phyloP scores from a whole-genome alignment of 2,888 invertebrate species.

The Drosophila parthenogenetica region DNA sequence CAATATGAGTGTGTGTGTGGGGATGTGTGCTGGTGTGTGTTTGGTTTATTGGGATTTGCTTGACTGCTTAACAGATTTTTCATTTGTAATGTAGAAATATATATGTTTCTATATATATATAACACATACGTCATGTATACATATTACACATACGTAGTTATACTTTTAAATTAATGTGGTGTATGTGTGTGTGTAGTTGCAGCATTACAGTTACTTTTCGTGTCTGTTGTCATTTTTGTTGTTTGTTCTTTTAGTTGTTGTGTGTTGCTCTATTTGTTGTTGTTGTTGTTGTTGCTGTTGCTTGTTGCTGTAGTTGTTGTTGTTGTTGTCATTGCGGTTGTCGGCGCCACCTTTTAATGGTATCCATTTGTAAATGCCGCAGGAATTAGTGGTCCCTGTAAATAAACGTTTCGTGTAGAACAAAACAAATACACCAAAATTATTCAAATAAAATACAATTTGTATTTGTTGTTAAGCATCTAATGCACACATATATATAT shows the following conservation, averaged over 20 bases:
- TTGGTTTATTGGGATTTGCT: constrained; percentile 64
- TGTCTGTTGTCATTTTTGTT: constrained; percentile 51
- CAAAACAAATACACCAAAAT: constrained; percentile 72
- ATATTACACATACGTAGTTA: constrained; percentile 39
- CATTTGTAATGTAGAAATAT: constrained; percentile 56
- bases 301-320: constrained; percentile 49
- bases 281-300: constrained; percentile 41
- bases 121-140: constrained; percentile 32
- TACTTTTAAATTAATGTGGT: constrained; percentile 57
- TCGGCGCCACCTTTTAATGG: constrained; percentile 87
- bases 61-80: constrained; percentile 66
- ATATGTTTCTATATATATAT: constrained; percentile 15
- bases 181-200: constrained; percentile 56
- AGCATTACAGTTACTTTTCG: constrained; percentile 60
- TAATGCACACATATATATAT: constrained; percentile 71
- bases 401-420: constrained; percentile 72
- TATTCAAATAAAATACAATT: constrained; percentile 71
- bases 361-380: constrained; percentile 99
- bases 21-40: constrained; percentile 44
- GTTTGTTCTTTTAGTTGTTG: constrained; percentile 54
- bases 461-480: constrained; percentile 30
- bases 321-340: constrained; percentile 78
- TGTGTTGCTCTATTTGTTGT: constrained; percentile 54
- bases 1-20: constrained; percentile 55
- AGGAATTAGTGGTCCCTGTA: constrained; percentile 97